Percentiles rank a stretch among this genome's conserved stretches.
phyloP scores from a whole-genome alignment of 2,113 vertebrate genomes.

The Indicator indicator region DNA sequence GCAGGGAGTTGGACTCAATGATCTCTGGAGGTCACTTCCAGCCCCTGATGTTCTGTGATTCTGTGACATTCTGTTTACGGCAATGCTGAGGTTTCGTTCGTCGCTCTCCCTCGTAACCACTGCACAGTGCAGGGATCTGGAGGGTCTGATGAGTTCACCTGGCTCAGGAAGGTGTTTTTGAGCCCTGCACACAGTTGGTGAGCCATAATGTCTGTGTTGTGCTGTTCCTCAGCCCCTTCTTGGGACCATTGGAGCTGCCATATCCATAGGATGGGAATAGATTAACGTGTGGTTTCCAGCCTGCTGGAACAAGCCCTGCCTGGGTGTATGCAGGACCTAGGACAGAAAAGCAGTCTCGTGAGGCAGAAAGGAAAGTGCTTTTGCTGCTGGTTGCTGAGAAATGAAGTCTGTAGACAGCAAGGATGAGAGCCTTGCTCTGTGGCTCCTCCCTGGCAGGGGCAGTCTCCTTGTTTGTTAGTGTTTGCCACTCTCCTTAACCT shows the following conservation, averaged over 20 bases:
- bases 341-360: background rate
- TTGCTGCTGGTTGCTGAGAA: background rate
- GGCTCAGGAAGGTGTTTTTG: background rate
- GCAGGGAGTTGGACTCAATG: too few relatives aligned
- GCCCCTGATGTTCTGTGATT: too few relatives aligned
- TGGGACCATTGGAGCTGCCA: background rate
- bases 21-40: background rate
- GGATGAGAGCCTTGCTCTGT: background rate
- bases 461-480: background rate
- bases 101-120: background rate
- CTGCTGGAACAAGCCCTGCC: background rate
- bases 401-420: background rate
- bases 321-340: background rate
- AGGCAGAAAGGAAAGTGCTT: background rate
- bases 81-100: background rate
- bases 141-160: background rate
- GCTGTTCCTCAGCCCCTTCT: background rate
- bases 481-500: background rate
- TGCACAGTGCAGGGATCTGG: fast-evolving
- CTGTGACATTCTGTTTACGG: background rate
- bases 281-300: background rate
- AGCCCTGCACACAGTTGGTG: background rate
- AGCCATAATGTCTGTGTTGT: background rate
- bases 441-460: background rate
- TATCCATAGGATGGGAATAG: background rate